These are phyloP conservation scores for Diadegma fenestrale DNA, from an alignment of 2,888 invertebrate species.

Conservation along the genomic window DNA sequence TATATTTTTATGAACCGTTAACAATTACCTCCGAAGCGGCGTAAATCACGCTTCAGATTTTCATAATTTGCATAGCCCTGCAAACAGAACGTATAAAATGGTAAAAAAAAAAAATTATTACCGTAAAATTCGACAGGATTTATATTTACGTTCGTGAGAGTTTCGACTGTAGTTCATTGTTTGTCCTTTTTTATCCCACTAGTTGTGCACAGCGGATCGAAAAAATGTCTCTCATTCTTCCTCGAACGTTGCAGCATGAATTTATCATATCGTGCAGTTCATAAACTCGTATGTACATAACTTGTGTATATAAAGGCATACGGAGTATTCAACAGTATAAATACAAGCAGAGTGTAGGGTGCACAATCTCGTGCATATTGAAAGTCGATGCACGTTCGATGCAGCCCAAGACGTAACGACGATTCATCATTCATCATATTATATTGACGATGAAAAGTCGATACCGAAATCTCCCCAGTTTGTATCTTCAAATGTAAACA, in stretches of 20 bases:
- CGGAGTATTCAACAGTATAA: background rate
- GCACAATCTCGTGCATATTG: constrained; percentile 51
- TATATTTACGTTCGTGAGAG: constrained; percentile 7
- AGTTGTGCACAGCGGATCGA: constrained; percentile 19
- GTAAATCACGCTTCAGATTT: background rate
- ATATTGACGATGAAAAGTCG: constrained; percentile 47
- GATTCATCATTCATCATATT: constrained; percentile 62
- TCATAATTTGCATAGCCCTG: background rate
- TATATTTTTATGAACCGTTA: background rate
- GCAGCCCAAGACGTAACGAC: constrained; percentile 40
- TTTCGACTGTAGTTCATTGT: constrained; percentile 20
- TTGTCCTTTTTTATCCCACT: constrained; percentile 10
- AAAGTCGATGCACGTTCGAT: constrained; percentile 63
- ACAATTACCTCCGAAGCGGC: background rate
- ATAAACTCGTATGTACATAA: constrained; percentile 29
- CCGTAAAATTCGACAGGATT: background rate
- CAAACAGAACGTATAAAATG: background rate
- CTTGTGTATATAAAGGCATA: background rate
- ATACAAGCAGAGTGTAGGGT: constrained; percentile 23
- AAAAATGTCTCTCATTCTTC: constrained; percentile 46
- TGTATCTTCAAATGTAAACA: constrained; percentile 15
- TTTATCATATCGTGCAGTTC: constrained; percentile 56
- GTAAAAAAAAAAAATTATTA: background rate
- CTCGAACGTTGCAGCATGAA: constrained; percentile 51
- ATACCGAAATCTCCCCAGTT: constrained; percentile 46